These are phyloP conservation scores for Drosophila dunni DNA, from an alignment of 1,140 invertebrate species.

Conservation along the genomic window DNA sequence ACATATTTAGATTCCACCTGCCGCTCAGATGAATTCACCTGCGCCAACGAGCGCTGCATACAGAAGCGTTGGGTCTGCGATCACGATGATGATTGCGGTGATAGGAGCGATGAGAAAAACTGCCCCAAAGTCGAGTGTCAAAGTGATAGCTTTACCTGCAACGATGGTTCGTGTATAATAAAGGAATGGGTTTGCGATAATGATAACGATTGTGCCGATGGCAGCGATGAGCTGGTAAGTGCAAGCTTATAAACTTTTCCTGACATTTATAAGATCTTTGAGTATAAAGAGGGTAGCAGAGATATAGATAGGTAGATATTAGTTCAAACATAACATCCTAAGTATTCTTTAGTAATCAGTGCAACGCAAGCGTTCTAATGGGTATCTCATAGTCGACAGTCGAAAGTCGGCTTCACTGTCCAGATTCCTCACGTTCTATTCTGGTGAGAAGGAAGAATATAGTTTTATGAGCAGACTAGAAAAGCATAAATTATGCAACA, in stretches of 20 bases:
- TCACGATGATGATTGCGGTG: conserved; percentile 93
- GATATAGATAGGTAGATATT: no score
- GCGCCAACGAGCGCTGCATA: conserved; percentile 95
- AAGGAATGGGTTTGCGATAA: conserved; percentile 93
- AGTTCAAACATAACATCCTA: no score
- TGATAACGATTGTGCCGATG: conserved; percentile 91
- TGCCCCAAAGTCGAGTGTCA: conserved; percentile 89
- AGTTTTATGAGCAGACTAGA: conserved; percentile 47
- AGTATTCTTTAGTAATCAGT: no score
- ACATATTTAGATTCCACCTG: conserved; percentile 90
- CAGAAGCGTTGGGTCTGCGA: conserved; percentile 95
- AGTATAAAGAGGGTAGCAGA: no score
- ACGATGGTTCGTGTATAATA: conserved; percentile 88
- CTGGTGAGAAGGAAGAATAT: conserved; percentile 45
- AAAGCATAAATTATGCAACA: conserved; percentile 78
- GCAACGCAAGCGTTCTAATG: no score
- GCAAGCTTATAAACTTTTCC: background rate
- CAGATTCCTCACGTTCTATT: conserved; percentile 8
- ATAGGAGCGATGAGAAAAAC: conserved; percentile 91
- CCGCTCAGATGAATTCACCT: conserved; percentile 94
- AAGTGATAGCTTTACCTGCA: conserved; percentile 89
- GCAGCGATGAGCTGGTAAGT: conserved; percentile 90
- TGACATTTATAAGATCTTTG: no score
- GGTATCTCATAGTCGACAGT: no score
- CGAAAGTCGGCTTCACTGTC: no score